phyloP scores from a whole-genome alignment of 2,888 invertebrate genomes.

The Actias luna region DNA sequence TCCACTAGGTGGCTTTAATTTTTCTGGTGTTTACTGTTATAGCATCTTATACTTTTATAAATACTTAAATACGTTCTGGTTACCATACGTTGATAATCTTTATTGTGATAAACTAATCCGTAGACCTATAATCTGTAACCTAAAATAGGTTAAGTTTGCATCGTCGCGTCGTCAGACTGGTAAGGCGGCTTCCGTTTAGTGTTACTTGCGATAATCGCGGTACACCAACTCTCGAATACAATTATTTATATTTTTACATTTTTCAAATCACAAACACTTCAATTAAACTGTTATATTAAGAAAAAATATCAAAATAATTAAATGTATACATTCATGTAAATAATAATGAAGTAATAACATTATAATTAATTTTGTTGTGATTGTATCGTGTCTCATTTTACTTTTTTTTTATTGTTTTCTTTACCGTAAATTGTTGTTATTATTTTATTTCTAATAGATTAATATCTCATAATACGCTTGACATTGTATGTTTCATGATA shows the following conservation, averaged over 20 bases:
- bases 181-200: constrained; percentile 46
- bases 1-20: neutral
- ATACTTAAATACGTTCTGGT: neutral
- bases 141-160: constrained; percentile 27
- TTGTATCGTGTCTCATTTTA: too few species aligned
- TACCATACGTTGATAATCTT: neutral
- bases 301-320: neutral
- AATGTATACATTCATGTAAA: neutral
- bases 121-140: too few species aligned
- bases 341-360: neutral
- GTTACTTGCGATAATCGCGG: constrained; percentile 34
- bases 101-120: constrained; percentile 45
- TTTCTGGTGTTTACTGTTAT: neutral
- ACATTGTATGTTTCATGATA: too few species aligned
- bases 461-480: too few species aligned
- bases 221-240: constrained; percentile 19
- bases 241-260: constrained; percentile 7
- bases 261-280: constrained; percentile 12
- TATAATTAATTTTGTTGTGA: too few species aligned
- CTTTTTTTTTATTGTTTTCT: too few species aligned
- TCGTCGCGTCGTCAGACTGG: constrained; percentile 42
- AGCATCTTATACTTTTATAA: neutral
- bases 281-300: neutral
- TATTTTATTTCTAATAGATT: too few species aligned
- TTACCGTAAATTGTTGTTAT: too few species aligned